Evolutionary conservation across 2,797 vertebrate species (phyloP), one percentile per base, ranked within the genome.

Genomic region (Clarias laeviceps): DNA sequence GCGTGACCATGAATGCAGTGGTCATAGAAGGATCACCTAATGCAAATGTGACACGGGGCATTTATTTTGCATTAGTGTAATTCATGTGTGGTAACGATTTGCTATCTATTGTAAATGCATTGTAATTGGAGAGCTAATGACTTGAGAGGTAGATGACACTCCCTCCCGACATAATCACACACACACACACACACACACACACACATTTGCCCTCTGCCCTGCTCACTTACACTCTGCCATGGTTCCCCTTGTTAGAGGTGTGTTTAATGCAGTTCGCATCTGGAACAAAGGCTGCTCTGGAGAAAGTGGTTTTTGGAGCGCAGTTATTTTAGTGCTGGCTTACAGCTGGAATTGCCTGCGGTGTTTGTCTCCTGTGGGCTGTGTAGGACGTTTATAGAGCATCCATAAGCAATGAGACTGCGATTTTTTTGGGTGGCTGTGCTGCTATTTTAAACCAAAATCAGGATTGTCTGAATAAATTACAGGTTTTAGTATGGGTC

Each of bases 301-400:
- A 76, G 57, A 81, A 85, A 84, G 74, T 70, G 78, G 80, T 93
- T 93, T 94, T 94, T 93, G 91, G 89, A 92, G 89, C 50, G 91
- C 91, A 91, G 90, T 92, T 92, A 94, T 90, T 93, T 93, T 93
- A 87, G 89, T 91, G 92, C 92, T 93, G 93, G 93, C 7, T 65
- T 89, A 73, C 85, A 86, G 88, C 79, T 65, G 61, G 29, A 64
- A 80, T 84, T 83, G 82, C 87, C 85, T 87, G 74, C 57, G 82
- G 45, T 20, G 29, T 64, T 65, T 29, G 61, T 45, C 82, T 84
- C 87, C 68, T 76, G 76, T 88, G 84, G 65, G 29, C 76, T 82
- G 50, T 79, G 85, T 73, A 54, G 37, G 37, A 84, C 82, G 12
- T 88, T 89, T 87, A 77, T 84, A 83, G 86, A 84, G 74, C 87